Evolutionary conservation across 2,113 vertebrate species (phyloP).

Genomic region (Tenebrosternarchus preto): DNA sequence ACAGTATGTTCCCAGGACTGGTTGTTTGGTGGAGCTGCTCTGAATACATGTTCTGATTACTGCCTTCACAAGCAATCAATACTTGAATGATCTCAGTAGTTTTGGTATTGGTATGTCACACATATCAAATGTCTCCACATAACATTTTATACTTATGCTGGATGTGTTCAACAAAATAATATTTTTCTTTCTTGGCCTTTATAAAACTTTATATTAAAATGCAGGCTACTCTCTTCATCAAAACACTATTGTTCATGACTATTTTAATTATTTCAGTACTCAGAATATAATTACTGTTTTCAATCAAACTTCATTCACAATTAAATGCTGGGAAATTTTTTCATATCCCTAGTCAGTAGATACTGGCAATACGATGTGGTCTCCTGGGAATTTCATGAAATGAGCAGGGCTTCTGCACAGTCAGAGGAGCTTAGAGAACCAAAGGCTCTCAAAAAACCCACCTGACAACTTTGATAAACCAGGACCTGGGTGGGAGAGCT

Average conservation of each 20-base stretch:
- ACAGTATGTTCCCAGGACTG: no score
- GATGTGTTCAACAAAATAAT: background rate
- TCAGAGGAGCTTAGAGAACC: constrained; percentile 3
- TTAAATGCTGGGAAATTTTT: constrained; percentile 17
- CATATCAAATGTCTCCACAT: background rate
- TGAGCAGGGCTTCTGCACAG: constrained; percentile 4
- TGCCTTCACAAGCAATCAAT: background rate
- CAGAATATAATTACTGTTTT: constrained; percentile 21
- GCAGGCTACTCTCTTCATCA: background rate
- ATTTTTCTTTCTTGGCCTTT: background rate
- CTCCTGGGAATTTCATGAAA: constrained; percentile 10
- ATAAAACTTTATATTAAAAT: background rate
- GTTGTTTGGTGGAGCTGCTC: no score
- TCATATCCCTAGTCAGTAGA: constrained; percentile 13
- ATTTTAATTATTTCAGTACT: background rate
- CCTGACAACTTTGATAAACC: constrained; percentile 26
- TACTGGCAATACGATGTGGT: background rate
- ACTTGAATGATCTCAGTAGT: background rate
- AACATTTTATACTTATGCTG: no score
- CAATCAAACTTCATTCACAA: background rate
- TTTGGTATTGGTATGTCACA: background rate
- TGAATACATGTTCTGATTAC: no score
- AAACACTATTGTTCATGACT: background rate
- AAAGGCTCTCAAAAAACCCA: background rate
- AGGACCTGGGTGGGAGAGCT: background rate